Evolutionary conservation across 2,888 invertebrate species (phyloP), one percentile per base, ranked within the genome.

Genomic region (Petrolisthes manimaculis): DNA sequence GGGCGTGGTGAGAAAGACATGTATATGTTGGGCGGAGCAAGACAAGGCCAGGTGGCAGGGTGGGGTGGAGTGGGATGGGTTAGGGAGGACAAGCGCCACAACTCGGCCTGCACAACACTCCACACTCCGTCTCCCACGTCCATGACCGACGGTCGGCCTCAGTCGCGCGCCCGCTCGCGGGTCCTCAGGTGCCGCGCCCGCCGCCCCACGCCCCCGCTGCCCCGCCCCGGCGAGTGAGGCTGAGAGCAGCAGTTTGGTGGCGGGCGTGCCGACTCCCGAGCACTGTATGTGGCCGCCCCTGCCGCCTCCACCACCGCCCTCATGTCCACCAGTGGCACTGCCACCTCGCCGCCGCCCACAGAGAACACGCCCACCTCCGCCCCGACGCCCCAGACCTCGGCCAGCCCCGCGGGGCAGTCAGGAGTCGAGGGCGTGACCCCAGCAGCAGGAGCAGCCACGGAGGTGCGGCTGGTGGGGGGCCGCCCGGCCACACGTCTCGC

Each of bases 391-490:
- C 4, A 6, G 54, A 78, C 69, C 61, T 77, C 83, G 51, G 24
- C 78, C 53, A 37, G 74, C 80, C 69, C 83, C 56, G 51, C 55
- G 12, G 56, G 53, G n/a, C 24, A 69, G 77, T 53, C 83, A 4
- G 54, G 24, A 12, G 71, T 54, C 21, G 88, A 74, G 84, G 84
- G 79, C 75, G 84, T 88, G 88, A 84, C 84, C 78, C 69, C 86
- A 21, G 79, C 87, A 24, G 8, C 78, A 71, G 85, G 78, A 79
- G 86, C 84, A 55, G 83, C 81, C 53, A 89, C 90, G 21, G 90
- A 90, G 80, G 89, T 90, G 79, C 82, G 89, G 24, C 85, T 90
- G 82, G 84, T 81, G 81, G 81, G 75, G 53, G 90, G 90, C 37
- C 86, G 89, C 55, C 54, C 84, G 61, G 75, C 86, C 79, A 90